These are phyloP conservation scores for Physocephala rufipes DNA, from an alignment of 2,888 invertebrate genomes.

Conservation along the genomic window DNA sequence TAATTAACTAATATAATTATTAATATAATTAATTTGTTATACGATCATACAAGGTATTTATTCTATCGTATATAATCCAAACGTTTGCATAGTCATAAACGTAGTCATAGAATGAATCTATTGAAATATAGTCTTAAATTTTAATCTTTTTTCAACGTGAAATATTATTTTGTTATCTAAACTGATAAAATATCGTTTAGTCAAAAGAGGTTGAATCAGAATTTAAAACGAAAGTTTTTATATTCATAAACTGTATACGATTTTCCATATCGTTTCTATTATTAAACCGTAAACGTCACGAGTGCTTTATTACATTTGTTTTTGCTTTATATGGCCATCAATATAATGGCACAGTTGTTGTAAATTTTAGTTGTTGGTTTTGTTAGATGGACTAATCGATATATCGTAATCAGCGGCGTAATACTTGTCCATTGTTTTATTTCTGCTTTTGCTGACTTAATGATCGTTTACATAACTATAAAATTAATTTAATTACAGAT, in stretches of 20 bases:
- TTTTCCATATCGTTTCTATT: neutral
- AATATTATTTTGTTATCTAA: no score
- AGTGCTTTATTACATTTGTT: neutral
- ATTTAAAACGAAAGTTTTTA: no score
- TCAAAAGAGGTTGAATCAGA: no score
- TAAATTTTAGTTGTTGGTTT: neutral
- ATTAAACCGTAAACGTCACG: neutral
- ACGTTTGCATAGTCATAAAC: neutral
- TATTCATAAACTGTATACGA: no score
- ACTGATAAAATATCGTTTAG: no score
- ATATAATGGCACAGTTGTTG: neutral
- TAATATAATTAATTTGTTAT: no score
- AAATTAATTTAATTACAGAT: neutral
- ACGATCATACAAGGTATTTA: no score
- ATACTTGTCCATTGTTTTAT: neutral
- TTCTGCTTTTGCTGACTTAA: neutral
- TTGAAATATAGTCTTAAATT: no score
- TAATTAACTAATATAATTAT: no score
- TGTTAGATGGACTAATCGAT: conserved; percentile 1
- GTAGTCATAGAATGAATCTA: no score
- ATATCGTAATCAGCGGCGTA: neutral
- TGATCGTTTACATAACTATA: neutral
- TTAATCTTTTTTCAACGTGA: no score
- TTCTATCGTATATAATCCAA: no score
- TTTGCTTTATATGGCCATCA: neutral